These are phyloP conservation scores for Falcunculus frontatus DNA, from an alignment of 2,113 vertebrate genomes.

Conservation along the genomic window DNA sequence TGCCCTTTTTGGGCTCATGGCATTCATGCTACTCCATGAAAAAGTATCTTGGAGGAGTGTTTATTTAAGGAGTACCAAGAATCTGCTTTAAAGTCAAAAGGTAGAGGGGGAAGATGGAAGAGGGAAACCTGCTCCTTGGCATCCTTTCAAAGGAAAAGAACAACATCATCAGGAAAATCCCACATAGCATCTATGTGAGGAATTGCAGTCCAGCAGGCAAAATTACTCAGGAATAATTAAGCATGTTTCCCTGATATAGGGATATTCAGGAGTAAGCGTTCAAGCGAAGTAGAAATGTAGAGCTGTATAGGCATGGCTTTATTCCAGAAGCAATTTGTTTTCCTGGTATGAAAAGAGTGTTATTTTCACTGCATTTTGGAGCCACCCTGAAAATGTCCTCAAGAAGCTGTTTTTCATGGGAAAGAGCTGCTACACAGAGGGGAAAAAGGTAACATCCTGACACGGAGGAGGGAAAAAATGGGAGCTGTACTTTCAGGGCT, in stretches of 20 bases:
- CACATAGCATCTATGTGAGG: conserved; percentile 6
- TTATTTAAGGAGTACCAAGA: conserved; percentile 28
- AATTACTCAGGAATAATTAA: conserved; percentile 28
- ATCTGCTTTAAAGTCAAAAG: conserved; percentile 26
- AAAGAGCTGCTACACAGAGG: neutral
- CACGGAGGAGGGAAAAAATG: neutral
- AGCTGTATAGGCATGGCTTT: neutral
- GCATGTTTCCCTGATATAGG: neutral
- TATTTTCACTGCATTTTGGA: neutral
- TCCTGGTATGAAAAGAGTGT: neutral
- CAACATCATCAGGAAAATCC: neutral
- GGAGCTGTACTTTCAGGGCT: conserved; percentile 15
- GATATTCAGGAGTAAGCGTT: neutral
- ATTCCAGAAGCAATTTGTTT: neutral
- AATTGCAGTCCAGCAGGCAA: conserved; percentile 15
- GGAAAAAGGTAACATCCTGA: conserved; percentile 45
- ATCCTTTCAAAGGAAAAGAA: neutral
- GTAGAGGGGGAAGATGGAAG: conserved; percentile 6
- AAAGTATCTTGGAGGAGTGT: neutral
- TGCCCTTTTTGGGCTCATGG: conserved; percentile 11
- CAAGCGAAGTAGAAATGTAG: neutral
- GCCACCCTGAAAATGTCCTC: neutral
- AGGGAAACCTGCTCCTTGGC: conserved; percentile 25
- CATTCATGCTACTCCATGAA: neutral
- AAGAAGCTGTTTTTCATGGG: neutral